Percentiles rank a stretch among this genome's conserved stretches.
Conservation (phyloP, 2,113 vertebrate species). For the Sylvilagus bachmani region DNA sequence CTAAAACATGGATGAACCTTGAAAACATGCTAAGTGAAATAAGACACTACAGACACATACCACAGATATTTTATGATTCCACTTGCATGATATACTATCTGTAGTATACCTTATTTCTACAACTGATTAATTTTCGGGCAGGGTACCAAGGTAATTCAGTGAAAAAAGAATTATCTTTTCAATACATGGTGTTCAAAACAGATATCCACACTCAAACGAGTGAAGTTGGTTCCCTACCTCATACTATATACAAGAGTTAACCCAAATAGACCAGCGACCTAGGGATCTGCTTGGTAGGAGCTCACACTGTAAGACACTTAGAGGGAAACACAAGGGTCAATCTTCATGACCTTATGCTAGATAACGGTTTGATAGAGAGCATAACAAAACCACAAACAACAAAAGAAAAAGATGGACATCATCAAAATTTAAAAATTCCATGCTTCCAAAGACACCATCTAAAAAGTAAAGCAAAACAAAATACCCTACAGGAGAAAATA, state of each 20-base stretch:
- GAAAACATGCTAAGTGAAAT: constrained; percentile 19
- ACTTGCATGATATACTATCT: background rate
- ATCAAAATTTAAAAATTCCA: constrained; percentile 47
- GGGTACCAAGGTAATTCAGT: background rate
- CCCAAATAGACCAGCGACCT: background rate
- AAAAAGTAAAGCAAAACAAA: constrained; percentile 2
- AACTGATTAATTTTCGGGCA: background rate
- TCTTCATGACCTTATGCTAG: background rate
- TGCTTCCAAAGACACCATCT: background rate
- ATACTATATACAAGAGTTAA: constrained; percentile 23
- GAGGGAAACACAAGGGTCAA: background rate
- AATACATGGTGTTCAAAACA: background rate
- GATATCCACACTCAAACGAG: background rate
- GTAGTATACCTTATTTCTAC: background rate
- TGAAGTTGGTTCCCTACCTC: constrained; percentile 9
- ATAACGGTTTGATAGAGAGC: background rate
- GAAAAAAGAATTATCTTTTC: background rate
- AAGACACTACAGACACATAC: background rate
- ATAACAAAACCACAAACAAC: background rate
- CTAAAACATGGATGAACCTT: background rate
- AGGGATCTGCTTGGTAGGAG: background rate
- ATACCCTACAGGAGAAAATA: constrained; percentile 39
- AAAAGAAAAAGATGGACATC: background rate
- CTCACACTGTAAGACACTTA: background rate
- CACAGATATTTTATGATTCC: background rate